A percentile compares a stretch with the other conserved stretches of the same genome.
Conservation (phyloP, 2,797 vertebrate genomes). For the Chromobotia macracanthus region DNA sequence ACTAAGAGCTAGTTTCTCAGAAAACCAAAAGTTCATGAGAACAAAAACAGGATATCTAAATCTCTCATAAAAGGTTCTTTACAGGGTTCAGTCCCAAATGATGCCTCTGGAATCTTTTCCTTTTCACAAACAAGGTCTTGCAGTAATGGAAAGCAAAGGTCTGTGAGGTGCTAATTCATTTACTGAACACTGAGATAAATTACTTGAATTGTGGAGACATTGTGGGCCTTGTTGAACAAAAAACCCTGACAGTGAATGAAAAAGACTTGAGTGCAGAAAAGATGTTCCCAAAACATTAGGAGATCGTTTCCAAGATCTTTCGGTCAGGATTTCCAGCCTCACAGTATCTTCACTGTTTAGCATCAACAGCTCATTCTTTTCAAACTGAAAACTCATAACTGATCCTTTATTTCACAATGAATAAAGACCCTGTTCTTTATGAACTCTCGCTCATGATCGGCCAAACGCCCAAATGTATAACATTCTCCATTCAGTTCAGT, state of each 20-base stretch:
- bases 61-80: neutral
- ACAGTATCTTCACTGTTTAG: constrained; percentile 51
- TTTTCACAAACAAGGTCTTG: too few species aligned
- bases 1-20: too few species aligned
- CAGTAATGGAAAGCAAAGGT: neutral
- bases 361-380: constrained; percentile 38
- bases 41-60: too few species aligned
- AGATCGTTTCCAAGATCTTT: constrained; percentile 31
- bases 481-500: neutral
- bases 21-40: too few species aligned
- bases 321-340: constrained; percentile 44
- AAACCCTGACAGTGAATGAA: constrained; percentile 21
- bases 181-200: constrained; percentile 11
- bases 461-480: neutral
- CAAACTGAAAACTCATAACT: constrained; percentile 39
- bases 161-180: neutral
- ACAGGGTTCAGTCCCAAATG: too few species aligned
- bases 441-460: neutral
- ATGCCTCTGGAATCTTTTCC: too few species aligned
- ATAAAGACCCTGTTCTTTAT: constrained; percentile 11
- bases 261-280: constrained; percentile 25
- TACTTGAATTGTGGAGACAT: constrained; percentile 22
- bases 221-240: constrained; percentile 24
- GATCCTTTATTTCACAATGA: constrained; percentile 40
- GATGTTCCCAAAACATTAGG: constrained; percentile 31